Evolutionary conservation across 2,888 invertebrate genomes (phyloP), one percentile per base, ranked within the genome.

Genomic region (Polydrusus pterygomalis): DNA sequence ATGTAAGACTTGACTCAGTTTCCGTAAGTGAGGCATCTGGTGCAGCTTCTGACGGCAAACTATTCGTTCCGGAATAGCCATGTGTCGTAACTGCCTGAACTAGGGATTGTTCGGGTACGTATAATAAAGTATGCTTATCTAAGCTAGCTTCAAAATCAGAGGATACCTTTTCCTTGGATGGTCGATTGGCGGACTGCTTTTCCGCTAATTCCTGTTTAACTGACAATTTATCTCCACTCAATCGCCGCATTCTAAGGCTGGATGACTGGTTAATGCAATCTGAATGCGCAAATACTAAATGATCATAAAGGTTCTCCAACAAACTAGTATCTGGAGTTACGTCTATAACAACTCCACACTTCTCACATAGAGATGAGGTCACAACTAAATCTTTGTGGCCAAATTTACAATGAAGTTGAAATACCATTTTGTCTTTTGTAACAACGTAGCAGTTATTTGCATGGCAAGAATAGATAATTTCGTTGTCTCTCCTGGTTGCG

Each of bases 141-240:
- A 64, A 47, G 0, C 15, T 10, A 30, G 20, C 38, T 10, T 49
- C 67, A 11, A 20, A 49, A 45, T 62, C 69, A 45, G 70, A 30
- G n/a, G 56, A 15, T 43, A 34, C 11, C 38, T 68, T 8, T 60
- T 45, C 34, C 67, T 34, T 45, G 43, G 43, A 40, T 13, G 18
- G 25, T 20, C 17, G 11, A 20, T 56, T 69, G 10, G 13, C 54
- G 5, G 17, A 11, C 49, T 13, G 10, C 18, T 58, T 38, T 25
- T 38, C 70, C 8, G 15, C 15, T 11, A 15, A 7, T 82, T 86
- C 15, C 83, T 85, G 60, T 82, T 83, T 70, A 30, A 80, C 79
- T 1, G 88, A 89, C 2, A 90, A 81, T 47, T 86, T 87, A 77
- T 90, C 89, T 2, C 89, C 89, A 75, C 89, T 89, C 10, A 90